phyloP scores from a whole-genome alignment of 2,797 vertebrate genomes.

The Zenarchopterus dispar region DNA sequence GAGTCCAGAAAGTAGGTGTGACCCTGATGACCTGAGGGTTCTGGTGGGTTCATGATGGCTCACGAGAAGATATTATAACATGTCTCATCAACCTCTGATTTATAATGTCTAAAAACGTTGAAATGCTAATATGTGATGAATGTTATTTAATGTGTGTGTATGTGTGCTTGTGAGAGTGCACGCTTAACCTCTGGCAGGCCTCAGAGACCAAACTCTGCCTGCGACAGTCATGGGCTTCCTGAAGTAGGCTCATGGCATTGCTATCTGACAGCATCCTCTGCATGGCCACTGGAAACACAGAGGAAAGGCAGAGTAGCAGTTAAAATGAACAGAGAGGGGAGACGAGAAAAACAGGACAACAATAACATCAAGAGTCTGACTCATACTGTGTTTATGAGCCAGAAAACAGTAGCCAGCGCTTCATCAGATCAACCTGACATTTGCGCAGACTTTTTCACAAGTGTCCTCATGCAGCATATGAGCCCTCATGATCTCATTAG shows the following conservation, averaged over 20 bases:
- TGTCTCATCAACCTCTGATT: background rate
- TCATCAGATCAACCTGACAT: no score
- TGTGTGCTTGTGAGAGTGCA: background rate
- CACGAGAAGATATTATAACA: no score
- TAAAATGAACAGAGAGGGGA: background rate
- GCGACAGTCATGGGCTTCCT: conserved; percentile 86
- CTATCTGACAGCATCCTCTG: conserved; percentile 93
- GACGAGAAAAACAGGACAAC: background rate
- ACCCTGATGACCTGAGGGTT: no score
- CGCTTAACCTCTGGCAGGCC: conserved; percentile 88
- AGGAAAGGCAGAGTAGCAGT: background rate
- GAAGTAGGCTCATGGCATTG: conserved; percentile 85
- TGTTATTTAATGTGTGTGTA: background rate
- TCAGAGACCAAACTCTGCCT: conserved; percentile 87
- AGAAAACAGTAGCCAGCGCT: no score
- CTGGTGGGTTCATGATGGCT: no score
- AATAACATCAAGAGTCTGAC: background rate
- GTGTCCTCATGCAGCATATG: no score
- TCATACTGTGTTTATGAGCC: background rate
- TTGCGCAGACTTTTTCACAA: no score
- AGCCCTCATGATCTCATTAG: no score
- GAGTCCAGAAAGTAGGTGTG: no score
- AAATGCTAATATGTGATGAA: no score
- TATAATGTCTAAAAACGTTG: background rate
- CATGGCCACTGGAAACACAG: conserved; percentile 87